Evolutionary conservation across 2,797 vertebrate species (phyloP).

Genomic region (Coreius guichenoti): DNA sequence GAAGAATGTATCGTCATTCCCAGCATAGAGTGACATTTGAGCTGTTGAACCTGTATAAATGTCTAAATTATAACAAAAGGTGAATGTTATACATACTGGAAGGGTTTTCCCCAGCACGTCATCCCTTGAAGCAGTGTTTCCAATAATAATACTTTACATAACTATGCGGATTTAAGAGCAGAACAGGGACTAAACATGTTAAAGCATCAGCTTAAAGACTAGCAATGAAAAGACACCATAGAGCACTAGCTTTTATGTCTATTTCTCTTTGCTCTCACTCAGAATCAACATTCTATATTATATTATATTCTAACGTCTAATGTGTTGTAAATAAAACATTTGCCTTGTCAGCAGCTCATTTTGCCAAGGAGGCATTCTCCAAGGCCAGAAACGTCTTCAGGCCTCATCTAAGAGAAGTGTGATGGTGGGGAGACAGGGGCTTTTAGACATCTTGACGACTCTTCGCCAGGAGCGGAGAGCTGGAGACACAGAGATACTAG

Average conservation of each 20-base stretch:
- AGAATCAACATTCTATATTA: constrained; percentile 35
- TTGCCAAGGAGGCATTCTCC: constrained; percentile 48
- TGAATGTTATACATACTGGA: constrained; percentile 17
- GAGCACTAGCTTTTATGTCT: background rate
- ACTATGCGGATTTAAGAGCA: constrained; percentile 9
- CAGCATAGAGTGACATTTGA: constrained; percentile 19
- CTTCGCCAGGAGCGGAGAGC: constrained; percentile 36
- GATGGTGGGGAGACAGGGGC: constrained; percentile 34
- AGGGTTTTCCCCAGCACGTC: constrained; percentile 38
- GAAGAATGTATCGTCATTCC: constrained; percentile 29
- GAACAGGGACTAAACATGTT: constrained; percentile 18
- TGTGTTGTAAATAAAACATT: constrained; percentile 76
- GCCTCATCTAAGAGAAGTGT: constrained; percentile 61
- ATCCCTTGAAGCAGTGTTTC: constrained; percentile 12
- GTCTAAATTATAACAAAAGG: constrained; percentile 34
- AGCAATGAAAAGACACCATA: constrained; percentile 20
- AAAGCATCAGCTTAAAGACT: constrained; percentile 27
- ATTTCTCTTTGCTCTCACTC: background rate
- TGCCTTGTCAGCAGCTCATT: constrained; percentile 72
- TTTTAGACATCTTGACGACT: constrained; percentile 50
- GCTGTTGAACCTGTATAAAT: constrained; percentile 25
- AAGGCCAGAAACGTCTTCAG: constrained; percentile 21
- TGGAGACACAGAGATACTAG: constrained; percentile 56
- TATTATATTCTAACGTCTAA: constrained; percentile 65
- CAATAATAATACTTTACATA: constrained; percentile 31